A percentile compares a stretch with the other conserved stretches of the same genome.
Conservation (phyloP, 2,113 vertebrate species). For the Oreochromis aureus region DNA sequence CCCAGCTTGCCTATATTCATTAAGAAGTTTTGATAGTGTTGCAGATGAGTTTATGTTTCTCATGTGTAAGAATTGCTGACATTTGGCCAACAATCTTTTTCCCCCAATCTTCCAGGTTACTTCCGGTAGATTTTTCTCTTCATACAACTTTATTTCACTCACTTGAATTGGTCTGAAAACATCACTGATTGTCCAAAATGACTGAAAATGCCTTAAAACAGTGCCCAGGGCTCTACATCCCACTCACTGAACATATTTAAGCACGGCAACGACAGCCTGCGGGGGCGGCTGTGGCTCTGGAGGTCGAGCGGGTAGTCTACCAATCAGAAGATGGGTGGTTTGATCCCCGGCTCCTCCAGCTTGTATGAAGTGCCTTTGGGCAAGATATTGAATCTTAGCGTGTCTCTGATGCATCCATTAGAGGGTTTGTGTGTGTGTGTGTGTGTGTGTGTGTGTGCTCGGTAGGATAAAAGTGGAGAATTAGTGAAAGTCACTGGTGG, state of each 20-base stretch:
- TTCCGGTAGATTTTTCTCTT: neutral
- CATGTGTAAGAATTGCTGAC: neutral
- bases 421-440: neutral
- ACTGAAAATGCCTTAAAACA: neutral
- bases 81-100: neutral
- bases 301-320: neutral
- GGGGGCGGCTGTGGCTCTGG: neutral
- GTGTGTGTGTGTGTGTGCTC: neutral
- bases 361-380: neutral
- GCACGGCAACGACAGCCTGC: accelerated
- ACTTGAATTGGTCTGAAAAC: neutral
- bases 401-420: neutral
- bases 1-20: neutral
- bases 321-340: neutral
- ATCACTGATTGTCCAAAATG: neutral
- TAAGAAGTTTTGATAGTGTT: neutral
- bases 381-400: neutral
- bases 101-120: neutral
- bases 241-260: neutral
- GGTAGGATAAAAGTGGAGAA: neutral
- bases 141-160: neutral
- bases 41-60: neutral
- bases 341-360: neutral
- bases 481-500: neutral
- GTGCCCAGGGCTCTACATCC: neutral